These are phyloP conservation scores for Montipora foliosa DNA, from an alignment of 64 coral and sea anemone genomes.

Conservation along the genomic window DNA sequence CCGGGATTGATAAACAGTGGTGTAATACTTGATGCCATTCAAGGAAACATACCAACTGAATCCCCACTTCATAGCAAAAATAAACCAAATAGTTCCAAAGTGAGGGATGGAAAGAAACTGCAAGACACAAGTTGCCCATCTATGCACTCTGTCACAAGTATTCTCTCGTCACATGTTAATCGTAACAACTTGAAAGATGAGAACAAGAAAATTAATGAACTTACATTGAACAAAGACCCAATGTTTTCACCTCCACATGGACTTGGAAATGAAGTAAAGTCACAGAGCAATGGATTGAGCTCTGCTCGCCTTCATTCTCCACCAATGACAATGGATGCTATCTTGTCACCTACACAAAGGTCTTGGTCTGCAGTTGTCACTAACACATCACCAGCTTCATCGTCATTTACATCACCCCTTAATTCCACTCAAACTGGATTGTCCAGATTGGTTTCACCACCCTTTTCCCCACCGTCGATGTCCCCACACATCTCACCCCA, in stretches of 20 bases:
- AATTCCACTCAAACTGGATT: constrained; percentile 84
- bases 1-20: constrained; percentile 33
- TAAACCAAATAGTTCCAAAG: constrained; percentile 1
- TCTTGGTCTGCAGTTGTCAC: constrained; percentile 63
- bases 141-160: not conserved
- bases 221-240: constrained; percentile 87
- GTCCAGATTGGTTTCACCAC: constrained; percentile 84
- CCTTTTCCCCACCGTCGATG: constrained; percentile 81
- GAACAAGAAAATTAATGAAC: constrained; percentile 41
- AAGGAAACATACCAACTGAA: not conserved
- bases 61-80: constrained; percentile 35
- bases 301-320: constrained; percentile 80
- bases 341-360: constrained; percentile 77
- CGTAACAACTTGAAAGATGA: constrained; percentile 19
- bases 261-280: constrained; percentile 54
- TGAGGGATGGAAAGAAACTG: constrained; percentile 13
- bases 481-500: constrained; percentile 74
- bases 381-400: constrained; percentile 42
- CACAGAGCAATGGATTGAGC: constrained; percentile 78
- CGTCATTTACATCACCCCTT: constrained; percentile 85
- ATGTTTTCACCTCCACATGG: constrained; percentile 92
- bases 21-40: not conserved
- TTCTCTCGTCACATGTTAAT: constrained; percentile 16
- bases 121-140: not conserved
- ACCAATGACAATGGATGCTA: constrained; percentile 72